Evolutionary conservation across 1,140 invertebrate species (phyloP).

Genomic region (Drosophila pallidifrons): DNA sequence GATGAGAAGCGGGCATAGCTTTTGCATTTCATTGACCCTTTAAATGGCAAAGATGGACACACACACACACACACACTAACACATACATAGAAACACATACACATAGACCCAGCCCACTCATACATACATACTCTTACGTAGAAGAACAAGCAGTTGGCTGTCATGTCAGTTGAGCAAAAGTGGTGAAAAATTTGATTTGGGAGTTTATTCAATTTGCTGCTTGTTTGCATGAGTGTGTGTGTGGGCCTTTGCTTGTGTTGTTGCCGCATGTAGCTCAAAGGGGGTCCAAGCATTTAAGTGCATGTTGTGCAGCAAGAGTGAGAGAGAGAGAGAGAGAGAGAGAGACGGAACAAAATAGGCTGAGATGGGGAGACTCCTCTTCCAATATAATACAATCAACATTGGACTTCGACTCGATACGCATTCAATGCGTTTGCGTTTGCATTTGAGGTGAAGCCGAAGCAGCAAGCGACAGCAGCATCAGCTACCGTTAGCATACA

Average conservation of each 20-base stretch:
- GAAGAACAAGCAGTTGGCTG: conserved; percentile 22
- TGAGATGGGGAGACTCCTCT: conserved; percentile 21
- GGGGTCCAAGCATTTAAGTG: conserved; percentile 60
- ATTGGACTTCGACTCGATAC: conserved; percentile 75
- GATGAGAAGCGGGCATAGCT: conserved; percentile 38
- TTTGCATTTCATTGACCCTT: conserved; percentile 82
- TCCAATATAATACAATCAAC: conserved; percentile 80
- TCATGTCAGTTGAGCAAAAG: conserved; percentile 66
- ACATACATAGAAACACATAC: conserved; percentile 1
- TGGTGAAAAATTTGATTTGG: conserved; percentile 81
- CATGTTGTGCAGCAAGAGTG: conserved; percentile 37
- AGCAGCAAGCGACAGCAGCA: conserved; percentile 14
- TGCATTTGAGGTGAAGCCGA: conserved; percentile 54
- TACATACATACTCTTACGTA: conserved; percentile 3
- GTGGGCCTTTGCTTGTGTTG: conserved; percentile 13
- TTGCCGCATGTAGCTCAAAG: conserved; percentile 25
- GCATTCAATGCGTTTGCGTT: conserved; percentile 75
- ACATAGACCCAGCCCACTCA: background rate
- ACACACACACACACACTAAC: conserved; percentile 32
- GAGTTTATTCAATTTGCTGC: conserved; percentile 81
- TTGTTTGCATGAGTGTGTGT: conserved; percentile 43
- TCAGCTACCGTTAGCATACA: conserved; percentile 62
- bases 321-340: conserved; percentile 16
- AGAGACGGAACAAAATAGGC: too few relatives aligned
- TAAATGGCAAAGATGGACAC: conserved; percentile 68